Percentiles rank a stretch among this genome's conserved stretches.
phyloP scores from a whole-genome alignment of 1,140 invertebrate genomes.

The Atta texana region DNA sequence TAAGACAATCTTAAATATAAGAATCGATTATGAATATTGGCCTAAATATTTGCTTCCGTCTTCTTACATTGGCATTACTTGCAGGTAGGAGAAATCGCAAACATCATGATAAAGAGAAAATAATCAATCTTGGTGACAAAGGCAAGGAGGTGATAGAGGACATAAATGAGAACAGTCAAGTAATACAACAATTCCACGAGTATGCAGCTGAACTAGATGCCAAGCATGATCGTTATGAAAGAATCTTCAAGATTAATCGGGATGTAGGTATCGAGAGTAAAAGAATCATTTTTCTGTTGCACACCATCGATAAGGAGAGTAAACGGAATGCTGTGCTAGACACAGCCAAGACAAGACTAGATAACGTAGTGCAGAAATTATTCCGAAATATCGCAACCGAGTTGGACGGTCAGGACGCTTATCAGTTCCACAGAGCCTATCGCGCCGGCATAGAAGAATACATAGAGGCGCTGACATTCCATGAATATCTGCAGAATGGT shows the following conservation, averaged over 20 bases:
- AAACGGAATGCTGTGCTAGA: slow-evolving; percentile 87
- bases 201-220: slow-evolving; percentile 91
- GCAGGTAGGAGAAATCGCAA: slow-evolving; percentile 63
- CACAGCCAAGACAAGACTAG: slow-evolving; percentile 90
- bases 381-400: slow-evolving; percentile 91
- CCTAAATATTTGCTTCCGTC: background rate
- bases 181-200: slow-evolving; percentile 89
- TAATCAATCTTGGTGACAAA: slow-evolving; percentile 79
- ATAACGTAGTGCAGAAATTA: slow-evolving; percentile 87
- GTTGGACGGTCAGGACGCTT: slow-evolving; percentile 90
- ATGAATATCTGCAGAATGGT: slow-evolving; percentile 88
- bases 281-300: slow-evolving; percentile 94
- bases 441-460: slow-evolving; percentile 94
- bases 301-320: slow-evolving; percentile 90
- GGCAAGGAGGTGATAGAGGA: slow-evolving; percentile 80
- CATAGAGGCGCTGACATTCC: slow-evolving; percentile 94
- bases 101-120: slow-evolving; percentile 73
- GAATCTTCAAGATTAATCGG: slow-evolving; percentile 93
- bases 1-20: too few relatives aligned
- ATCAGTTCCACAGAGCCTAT: slow-evolving; percentile 92
- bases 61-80: slow-evolving; percentile 15
- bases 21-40: too few relatives aligned
- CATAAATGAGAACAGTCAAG: slow-evolving; percentile 87
- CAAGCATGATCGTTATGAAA: slow-evolving; percentile 94
- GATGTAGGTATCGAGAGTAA: slow-evolving; percentile 98